These are phyloP conservation scores for Stegastes partitus DNA, from an alignment of 2,113 vertebrate species.

Conservation along the genomic window DNA sequence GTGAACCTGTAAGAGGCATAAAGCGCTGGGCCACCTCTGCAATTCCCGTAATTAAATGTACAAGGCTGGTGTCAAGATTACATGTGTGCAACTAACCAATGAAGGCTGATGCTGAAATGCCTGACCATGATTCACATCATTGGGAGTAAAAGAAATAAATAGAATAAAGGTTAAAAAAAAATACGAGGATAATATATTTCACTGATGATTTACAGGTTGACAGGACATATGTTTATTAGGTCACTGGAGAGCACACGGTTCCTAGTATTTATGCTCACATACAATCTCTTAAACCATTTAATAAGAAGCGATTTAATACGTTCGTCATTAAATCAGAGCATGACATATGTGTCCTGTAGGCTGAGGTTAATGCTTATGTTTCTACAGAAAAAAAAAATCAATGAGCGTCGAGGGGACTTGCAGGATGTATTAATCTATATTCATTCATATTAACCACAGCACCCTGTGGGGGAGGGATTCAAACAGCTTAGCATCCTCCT, in stretches of 20 bases:
- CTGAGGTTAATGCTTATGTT: slow-evolving; percentile 16
- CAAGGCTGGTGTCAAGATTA: too few species aligned
- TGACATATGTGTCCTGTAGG: slow-evolving; percentile 1
- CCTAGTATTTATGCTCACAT: background rate
- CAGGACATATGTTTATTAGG: background rate
- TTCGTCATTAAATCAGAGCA: background rate
- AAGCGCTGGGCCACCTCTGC: background rate
- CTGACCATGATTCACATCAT: too few species aligned
- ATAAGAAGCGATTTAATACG: background rate
- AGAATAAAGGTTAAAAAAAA: too few species aligned
- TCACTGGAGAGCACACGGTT: background rate
- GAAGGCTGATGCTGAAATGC: too few species aligned
- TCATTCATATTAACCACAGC: slow-evolving; percentile 58
- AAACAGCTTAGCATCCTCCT: slow-evolving; percentile 45
- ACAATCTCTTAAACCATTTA: background rate
- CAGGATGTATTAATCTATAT: slow-evolving; percentile 34
- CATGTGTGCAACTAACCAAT: too few species aligned
- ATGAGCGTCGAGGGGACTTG: slow-evolving; percentile 29
- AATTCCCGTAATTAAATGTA: background rate
- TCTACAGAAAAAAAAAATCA: slow-evolving; percentile 32
- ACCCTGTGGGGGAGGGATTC: slow-evolving; percentile 36
- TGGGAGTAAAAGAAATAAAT: too few species aligned
- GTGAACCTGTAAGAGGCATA: background rate
- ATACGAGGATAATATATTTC: too few species aligned
- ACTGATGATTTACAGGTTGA: background rate